Percentiles rank a stretch among this genome's conserved stretches.
Conservation (phyloP, 2,797 vertebrate genomes). For the Thripadectes ignobilis region DNA sequence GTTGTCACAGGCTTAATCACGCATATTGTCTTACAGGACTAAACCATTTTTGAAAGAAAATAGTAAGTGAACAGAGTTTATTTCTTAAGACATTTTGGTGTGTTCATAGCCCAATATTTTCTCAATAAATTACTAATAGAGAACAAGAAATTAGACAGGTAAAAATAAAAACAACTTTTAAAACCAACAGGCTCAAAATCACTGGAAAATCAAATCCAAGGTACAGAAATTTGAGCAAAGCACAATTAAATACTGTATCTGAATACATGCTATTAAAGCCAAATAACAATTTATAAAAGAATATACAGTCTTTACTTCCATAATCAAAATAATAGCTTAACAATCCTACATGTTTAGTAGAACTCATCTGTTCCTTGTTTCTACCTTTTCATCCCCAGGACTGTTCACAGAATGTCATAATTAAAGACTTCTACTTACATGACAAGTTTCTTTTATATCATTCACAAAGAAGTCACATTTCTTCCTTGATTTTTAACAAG, state of each 20-base stretch:
- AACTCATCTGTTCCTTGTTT: neutral
- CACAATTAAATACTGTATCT: neutral
- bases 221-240: neutral
- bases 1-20: neutral
- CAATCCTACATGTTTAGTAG: neutral
- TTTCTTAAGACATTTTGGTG: neutral
- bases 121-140: neutral
- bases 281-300: neutral
- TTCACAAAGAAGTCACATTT: neutral
- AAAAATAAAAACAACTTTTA: neutral
- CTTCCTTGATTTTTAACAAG: neutral
- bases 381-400: neutral
- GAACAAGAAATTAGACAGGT: neutral
- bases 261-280: neutral
- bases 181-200: conserved; percentile 10
- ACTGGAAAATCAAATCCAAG: neutral
- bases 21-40: neutral
- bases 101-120: neutral
- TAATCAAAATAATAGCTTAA: neutral
- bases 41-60: neutral
- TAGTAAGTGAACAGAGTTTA: neutral
- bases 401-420: neutral
- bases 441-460: neutral
- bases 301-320: neutral
- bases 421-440: neutral